These are phyloP conservation scores for Drosophila mettleri DNA, from an alignment of 2,888 invertebrate genomes.

Conservation along the genomic window DNA sequence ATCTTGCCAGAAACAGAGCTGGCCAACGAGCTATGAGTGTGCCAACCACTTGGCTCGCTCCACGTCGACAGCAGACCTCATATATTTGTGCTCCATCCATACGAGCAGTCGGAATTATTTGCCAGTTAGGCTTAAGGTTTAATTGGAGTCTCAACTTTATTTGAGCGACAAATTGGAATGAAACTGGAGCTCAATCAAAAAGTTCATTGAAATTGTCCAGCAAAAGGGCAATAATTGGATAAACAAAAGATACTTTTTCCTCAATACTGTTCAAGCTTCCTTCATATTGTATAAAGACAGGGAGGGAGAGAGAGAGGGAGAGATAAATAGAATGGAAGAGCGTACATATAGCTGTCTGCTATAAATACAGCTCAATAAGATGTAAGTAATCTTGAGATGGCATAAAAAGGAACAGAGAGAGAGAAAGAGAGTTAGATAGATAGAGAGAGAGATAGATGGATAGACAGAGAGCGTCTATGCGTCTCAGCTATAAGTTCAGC, in stretches of 20 bases:
- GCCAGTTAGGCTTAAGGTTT: not conserved
- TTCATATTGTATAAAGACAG: no score
- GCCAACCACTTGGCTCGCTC: not conserved
- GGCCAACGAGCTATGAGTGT: not conserved
- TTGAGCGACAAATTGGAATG: not conserved
- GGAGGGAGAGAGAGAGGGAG: no score
- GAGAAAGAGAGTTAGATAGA: no score
- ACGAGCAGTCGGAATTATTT: not conserved
- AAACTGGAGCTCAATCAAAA: not conserved
- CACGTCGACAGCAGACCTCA: not conserved
- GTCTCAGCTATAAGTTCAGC: no score
- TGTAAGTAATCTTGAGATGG: no score
- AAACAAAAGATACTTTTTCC: no score
- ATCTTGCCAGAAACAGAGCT: constrained; percentile 14
- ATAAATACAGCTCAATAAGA: no score
- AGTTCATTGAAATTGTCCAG: not conserved
- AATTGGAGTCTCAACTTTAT: constrained; percentile 4
- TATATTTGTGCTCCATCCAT: not conserved
- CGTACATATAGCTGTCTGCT: no score
- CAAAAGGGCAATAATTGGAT: not conserved
- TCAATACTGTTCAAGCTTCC: not conserved
- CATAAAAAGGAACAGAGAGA: no score
- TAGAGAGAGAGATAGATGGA: no score
- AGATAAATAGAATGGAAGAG: no score
- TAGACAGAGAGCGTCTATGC: no score